These are phyloP conservation scores for Pedionomus torquatus DNA, from an alignment of 2,113 vertebrate species.

Conservation along the genomic window DNA sequence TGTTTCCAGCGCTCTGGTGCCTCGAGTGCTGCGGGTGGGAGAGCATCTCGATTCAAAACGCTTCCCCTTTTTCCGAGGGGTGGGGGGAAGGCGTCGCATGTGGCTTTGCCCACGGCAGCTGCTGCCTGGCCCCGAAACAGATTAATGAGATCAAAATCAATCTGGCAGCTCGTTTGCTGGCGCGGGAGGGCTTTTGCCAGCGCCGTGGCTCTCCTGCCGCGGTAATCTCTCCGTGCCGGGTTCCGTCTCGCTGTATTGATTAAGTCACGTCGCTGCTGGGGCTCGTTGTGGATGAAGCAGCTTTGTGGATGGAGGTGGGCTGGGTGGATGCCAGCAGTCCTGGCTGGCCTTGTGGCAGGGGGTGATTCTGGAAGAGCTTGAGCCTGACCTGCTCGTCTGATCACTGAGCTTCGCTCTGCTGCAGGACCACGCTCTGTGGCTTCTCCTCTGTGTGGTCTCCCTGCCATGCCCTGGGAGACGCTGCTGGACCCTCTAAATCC, in stretches of 20 bases:
- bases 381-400: not conserved
- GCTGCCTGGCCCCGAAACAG: not conserved
- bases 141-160: slow-evolving; percentile 61
- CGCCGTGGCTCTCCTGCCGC: not conserved
- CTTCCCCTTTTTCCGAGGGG: not conserved
- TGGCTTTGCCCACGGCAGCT: not conserved
- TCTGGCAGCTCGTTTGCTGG: slow-evolving; percentile 27
- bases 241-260: slow-evolving; percentile 2
- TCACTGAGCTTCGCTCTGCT: fast-evolving
- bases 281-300: not conserved
- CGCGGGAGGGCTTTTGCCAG: slow-evolving; percentile 3
- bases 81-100: fast-evolving
- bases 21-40: not conserved
- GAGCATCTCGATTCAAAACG: not conserved
- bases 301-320: not conserved
- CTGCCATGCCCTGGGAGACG: not conserved
- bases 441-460: not conserved
- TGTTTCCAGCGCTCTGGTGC: not conserved
- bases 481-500: not conserved
- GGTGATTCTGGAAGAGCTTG: not conserved
- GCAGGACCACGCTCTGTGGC: fast-evolving
- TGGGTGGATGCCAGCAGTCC: not conserved
- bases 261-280: slow-evolving; percentile 6
- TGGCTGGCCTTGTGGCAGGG: not conserved
- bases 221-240: not conserved